Evolutionary conservation across 2,797 vertebrate genomes (phyloP).

Genomic region (Chaetophractus vellerosus): DNA sequence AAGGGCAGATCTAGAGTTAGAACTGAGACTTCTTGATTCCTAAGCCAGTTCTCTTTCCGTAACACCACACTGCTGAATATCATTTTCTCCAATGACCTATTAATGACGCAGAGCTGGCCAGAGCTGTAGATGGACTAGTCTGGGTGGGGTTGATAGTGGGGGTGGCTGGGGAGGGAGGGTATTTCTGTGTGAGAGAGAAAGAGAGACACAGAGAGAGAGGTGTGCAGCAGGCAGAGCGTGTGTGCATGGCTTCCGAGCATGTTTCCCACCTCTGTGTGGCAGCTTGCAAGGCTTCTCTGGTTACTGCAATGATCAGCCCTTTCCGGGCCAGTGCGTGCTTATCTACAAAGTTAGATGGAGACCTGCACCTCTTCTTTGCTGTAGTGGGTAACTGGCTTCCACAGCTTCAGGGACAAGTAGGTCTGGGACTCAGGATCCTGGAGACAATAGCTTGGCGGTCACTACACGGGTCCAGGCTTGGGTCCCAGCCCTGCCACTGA

Average conservation of each 20-base stretch:
- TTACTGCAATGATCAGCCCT: not conserved
- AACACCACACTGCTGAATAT: too few species aligned
- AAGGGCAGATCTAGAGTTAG: not conserved
- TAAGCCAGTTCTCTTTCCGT: not conserved
- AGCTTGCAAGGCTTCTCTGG: not conserved
- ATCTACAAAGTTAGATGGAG: not conserved
- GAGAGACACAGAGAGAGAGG: accelerated
- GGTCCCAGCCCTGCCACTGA: not conserved
- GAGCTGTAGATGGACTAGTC: not conserved
- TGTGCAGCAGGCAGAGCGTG: not conserved
- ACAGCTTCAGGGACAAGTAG: not conserved
- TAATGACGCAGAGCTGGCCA: not conserved
- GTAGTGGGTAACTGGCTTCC: not conserved
- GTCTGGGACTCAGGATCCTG: not conserved
- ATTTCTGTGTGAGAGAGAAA: not conserved
- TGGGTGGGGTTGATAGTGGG: not conserved
- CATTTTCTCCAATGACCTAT: not conserved
- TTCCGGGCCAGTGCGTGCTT: not conserved
- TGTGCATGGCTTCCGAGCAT: not conserved
- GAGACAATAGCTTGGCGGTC: not conserved
- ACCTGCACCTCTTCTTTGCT: not conserved
- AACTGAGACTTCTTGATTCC: not conserved
- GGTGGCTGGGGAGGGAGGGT: not conserved
- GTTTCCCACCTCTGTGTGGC: not conserved
- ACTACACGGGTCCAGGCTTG: not conserved